These are phyloP conservation scores for Hemitrygon akajei DNA, from an alignment of 2,797 vertebrate genomes.

Conservation along the genomic window DNA sequence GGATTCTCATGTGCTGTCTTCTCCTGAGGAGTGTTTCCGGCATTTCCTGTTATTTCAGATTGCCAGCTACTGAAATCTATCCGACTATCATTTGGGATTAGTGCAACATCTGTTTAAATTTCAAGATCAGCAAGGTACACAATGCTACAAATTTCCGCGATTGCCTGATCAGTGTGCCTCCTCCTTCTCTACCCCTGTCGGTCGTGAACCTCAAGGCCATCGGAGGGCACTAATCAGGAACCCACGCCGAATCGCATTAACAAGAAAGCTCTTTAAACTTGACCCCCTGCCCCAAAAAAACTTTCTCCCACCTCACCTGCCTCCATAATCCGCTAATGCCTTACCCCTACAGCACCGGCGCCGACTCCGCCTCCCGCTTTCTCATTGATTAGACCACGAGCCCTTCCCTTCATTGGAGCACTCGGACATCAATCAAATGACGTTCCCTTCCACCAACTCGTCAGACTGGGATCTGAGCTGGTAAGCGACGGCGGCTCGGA, in stretches of 20 bases:
- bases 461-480: neutral
- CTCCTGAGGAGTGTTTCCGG: no score
- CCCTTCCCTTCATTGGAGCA: neutral
- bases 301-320: neutral
- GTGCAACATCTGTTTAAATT: no score
- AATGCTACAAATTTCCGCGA: no score
- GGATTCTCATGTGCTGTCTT: no score
- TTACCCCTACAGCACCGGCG: neutral
- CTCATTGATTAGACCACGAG: neutral
- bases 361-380: neutral
- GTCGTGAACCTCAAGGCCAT: neutral
- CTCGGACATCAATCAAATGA: neutral
- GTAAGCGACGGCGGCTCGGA: neutral
- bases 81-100: no score
- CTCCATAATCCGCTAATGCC: neutral
- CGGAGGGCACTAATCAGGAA: no score
- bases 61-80: no score
- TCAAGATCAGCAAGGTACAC: no score
- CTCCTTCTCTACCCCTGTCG: no score
- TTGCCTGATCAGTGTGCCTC: neutral
- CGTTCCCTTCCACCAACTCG: neutral
- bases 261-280: neutral
- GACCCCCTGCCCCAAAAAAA: fast-evolving
- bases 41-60: no score
- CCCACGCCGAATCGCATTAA: no score